Conservation (phyloP, 2,113 vertebrate genomes). For the Rhodinocichla rosea region DNA sequence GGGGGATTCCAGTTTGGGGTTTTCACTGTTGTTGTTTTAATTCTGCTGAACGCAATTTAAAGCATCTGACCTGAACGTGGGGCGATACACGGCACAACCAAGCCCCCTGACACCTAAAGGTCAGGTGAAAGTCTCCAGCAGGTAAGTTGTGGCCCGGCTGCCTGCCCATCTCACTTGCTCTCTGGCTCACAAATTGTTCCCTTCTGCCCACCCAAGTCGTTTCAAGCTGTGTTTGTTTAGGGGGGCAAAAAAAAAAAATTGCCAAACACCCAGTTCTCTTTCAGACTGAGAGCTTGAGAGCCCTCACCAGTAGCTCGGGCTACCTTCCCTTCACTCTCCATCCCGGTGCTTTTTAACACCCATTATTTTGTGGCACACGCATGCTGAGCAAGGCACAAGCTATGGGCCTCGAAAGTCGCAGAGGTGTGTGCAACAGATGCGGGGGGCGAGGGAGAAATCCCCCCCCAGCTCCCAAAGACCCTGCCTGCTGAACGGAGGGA, state of each 20-base stretch:
- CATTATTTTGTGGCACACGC: neutral
- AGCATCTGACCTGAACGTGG: neutral
- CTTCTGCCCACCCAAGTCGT: conserved; percentile 71
- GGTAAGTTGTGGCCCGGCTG: neutral
- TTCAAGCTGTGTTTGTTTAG: conserved; percentile 57
- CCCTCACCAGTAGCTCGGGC: neutral
- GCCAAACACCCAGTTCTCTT: conserved; percentile 5
- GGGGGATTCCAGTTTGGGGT: neutral
- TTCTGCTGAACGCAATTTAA: neutral
- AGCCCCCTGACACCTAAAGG: conserved; percentile 38
- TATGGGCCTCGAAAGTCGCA: neutral
- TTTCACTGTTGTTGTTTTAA: neutral
- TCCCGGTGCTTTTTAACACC: neutral
- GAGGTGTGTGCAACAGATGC: neutral
- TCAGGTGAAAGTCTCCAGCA: conserved; percentile 39
- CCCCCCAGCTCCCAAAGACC: fast-evolving
- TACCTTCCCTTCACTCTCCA: neutral
- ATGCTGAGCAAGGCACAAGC: neutral
- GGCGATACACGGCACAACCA: neutral
- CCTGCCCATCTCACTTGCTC: neutral
- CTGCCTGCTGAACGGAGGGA: neutral
- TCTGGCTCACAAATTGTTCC: conserved; percentile 45
- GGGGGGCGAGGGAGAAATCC: neutral
- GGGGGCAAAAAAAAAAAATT: neutral
- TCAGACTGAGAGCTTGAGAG: neutral